Evolutionary conservation across 2,888 invertebrate genomes (phyloP).

Genomic region (Lithophane leautieri): DNA sequence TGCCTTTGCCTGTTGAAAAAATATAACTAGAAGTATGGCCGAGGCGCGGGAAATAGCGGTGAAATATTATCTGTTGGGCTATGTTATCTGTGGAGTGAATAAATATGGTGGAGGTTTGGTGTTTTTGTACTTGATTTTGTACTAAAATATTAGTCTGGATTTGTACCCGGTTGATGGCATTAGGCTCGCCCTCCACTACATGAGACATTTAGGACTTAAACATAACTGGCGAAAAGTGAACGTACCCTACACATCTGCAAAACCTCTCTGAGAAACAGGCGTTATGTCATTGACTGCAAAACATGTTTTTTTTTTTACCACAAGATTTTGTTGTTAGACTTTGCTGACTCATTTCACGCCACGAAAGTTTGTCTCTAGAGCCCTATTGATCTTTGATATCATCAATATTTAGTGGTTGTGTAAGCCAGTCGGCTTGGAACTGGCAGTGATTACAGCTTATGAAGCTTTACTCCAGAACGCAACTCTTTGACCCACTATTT

Average conservation of each 20-base stretch:
- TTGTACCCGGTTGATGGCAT: not conserved
- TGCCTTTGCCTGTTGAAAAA: conserved; percentile 72
- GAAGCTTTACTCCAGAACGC: not conserved
- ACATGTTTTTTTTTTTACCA: too few relatives aligned
- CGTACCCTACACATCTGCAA: not conserved
- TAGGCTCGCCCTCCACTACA: not conserved
- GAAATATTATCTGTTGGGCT: conserved; percentile 52
- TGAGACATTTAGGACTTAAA: not conserved
- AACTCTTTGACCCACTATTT: not conserved
- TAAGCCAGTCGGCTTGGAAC: not conserved
- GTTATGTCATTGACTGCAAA: too few relatives aligned
- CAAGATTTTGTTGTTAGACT: not conserved
- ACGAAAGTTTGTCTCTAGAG: not conserved
- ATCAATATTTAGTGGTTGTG: not conserved
- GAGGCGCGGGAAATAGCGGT: conserved; percentile 58
- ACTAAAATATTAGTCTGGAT: not conserved
- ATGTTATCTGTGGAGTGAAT: conserved; percentile 49
- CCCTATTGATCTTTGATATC: not conserved
- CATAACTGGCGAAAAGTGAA: not conserved
- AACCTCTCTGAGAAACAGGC: too few relatives aligned
- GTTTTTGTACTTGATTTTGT: not conserved
- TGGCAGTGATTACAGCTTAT: not conserved
- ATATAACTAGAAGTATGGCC: conserved; percentile 61
- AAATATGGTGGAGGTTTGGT: conserved; percentile 27
- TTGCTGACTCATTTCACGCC: not conserved